phyloP scores from a whole-genome alignment of 2,888 invertebrate genomes.

The Caenorhabditis sp. region DNA sequence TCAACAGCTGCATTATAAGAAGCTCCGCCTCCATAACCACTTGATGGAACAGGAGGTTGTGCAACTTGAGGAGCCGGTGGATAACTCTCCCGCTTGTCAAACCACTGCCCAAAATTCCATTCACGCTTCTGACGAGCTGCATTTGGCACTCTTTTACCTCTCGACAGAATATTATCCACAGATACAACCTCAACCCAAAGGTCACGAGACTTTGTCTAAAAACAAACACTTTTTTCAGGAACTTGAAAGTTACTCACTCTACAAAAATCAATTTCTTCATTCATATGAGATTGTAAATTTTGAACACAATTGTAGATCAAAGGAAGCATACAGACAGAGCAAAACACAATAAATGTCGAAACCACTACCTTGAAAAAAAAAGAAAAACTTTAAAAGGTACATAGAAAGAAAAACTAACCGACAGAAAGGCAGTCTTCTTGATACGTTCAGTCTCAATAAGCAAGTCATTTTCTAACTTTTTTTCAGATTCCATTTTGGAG shows the following conservation, averaged over 20 bases:
- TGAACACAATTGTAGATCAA: conserved; percentile 69
- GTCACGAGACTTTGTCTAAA: conserved; percentile 49
- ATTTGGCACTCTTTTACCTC: conserved; percentile 21
- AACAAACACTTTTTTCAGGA: not conserved
- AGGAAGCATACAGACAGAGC: conserved; percentile 68
- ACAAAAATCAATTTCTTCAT: conserved; percentile 68
- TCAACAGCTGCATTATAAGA: conserved; percentile 38
- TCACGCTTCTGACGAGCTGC: conserved; percentile 38
- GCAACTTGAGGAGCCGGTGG: conserved; percentile 13
- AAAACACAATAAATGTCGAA: conserved; percentile 66
- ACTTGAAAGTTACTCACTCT: conserved; percentile 35
- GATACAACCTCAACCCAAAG: conserved; percentile 54
- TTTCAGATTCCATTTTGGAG: not conserved
- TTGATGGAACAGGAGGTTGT: conserved; percentile 27
- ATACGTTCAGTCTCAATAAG: conserved; percentile 24
- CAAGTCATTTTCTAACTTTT: not conserved
- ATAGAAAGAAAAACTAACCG: conserved; percentile 11
- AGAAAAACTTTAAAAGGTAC: not conserved
- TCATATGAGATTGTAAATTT: conserved; percentile 64
- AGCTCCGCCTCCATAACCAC: conserved; percentile 16
- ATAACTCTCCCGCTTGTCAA: conserved; percentile 24
- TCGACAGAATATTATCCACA: conserved; percentile 22
- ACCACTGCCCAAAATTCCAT: conserved; percentile 53
- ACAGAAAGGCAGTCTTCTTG: conserved; percentile 33
- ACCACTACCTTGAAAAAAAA: conserved; percentile 52